Conservation (phyloP, 2,888 invertebrate genomes). For the Drosophila pseudotakahashii region DNA sequence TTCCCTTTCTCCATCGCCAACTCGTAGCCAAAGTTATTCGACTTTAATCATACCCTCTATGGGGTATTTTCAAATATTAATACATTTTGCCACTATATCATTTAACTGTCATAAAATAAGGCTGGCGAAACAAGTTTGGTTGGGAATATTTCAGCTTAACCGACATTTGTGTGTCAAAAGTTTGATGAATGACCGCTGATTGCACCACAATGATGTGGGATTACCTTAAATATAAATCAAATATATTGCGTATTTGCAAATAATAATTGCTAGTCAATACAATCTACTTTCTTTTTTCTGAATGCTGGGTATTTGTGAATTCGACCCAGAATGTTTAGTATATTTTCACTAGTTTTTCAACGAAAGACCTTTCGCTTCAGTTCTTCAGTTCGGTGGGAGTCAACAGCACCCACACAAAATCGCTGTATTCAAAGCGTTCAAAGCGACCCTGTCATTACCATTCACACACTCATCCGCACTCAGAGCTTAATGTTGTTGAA, state of each 20-base stretch:
- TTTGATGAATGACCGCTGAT: not conserved
- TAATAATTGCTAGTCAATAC: too few species aligned
- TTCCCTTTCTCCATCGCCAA: constrained; percentile 28
- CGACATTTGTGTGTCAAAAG: constrained; percentile 4
- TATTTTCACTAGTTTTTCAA: not conserved
- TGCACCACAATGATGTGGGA: not conserved
- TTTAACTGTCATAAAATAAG: constrained; percentile 1
- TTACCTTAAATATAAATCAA: too few species aligned
- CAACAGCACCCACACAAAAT: constrained; percentile 8
- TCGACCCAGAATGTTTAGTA: not conserved
- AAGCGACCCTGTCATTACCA: constrained; percentile 11
- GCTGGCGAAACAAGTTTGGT: constrained; percentile 11
- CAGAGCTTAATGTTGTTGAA: constrained; percentile 15
- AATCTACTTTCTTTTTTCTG: not conserved
- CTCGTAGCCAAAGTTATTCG: not conserved
- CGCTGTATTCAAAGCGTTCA: constrained; percentile 8
- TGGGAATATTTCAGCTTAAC: not conserved
- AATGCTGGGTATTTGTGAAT: not conserved
- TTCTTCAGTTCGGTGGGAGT: constrained; percentile 10
- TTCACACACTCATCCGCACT: constrained; percentile 29
- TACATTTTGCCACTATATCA: constrained; percentile 4
- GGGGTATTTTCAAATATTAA: too few species aligned
- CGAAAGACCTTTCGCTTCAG: constrained; percentile 4
- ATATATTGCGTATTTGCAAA: too few species aligned
- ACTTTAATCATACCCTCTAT: not conserved